Conservation (phyloP, 1,140 invertebrate genomes). For the Eumeta japonica region DNA sequence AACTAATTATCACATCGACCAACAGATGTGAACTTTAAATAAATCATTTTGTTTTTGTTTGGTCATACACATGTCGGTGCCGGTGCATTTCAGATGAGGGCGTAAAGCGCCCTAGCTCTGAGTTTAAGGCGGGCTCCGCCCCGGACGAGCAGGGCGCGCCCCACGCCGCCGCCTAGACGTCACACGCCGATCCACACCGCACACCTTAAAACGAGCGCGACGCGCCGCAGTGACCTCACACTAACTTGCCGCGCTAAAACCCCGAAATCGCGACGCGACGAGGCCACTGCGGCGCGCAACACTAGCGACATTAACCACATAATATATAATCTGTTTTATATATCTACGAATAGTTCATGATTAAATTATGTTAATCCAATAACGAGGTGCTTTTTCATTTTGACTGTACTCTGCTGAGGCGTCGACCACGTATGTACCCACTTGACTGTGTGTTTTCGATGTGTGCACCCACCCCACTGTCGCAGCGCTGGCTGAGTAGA, state of each 20-base stretch:
- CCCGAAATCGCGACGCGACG: no score
- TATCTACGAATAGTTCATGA: slow-evolving; percentile 54
- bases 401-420: slow-evolving; percentile 55
- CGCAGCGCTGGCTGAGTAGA: no score
- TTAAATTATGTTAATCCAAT: slow-evolving; percentile 57
- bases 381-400: slow-evolving; percentile 57
- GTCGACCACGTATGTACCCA: slow-evolving; percentile 55
- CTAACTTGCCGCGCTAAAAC: no score
- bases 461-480: no score
- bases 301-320: slow-evolving; percentile 48
- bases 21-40: no score
- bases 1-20: no score
- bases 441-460: slow-evolving; percentile 54
- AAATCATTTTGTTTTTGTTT: no score
- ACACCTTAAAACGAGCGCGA: slow-evolving; percentile 45
- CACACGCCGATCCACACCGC: slow-evolving; percentile 46
- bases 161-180: slow-evolving; percentile 44
- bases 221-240: no score
- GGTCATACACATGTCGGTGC: slow-evolving; percentile 48
- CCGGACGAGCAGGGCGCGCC: slow-evolving; percentile 36
- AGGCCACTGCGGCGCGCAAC: slow-evolving; percentile 49
- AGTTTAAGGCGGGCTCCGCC: slow-evolving; percentile 50
- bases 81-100: slow-evolving; percentile 53
- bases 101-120: slow-evolving; percentile 55
- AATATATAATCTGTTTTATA: slow-evolving; percentile 56